Base-by-base conservation (phyloP, 2,797 vertebrate species). In the Podarcis siculus region DNA sequence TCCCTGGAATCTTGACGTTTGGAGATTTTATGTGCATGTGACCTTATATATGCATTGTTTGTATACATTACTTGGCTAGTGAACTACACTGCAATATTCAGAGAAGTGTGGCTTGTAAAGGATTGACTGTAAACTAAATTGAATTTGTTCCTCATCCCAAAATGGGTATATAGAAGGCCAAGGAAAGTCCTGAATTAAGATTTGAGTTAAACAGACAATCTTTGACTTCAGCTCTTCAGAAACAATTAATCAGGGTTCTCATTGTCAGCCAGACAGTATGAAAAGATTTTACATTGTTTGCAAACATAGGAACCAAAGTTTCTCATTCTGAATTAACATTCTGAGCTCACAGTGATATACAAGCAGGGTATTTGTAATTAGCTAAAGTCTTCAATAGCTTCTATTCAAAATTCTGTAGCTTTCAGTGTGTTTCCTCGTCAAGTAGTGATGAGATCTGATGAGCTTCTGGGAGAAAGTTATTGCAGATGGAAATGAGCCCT, bases 281-380 rank as follows among this genome's bases (percentile, higher is more conserved):
- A 55, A 39, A 12, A 32, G 17, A 69, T 82, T 85, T 87, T 78
- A 55, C 77, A 55, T 55, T 49, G 72, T 87, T 69, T 84, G 45
- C 32, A 82, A 69, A 69, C 81, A 78, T 5, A 32, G 66, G 49
- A 27, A 61, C 42, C 2, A 37, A 61, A 49, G 37, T 32, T 72
- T 9, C 78, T 58, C 72, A 37, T 12, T 23, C n/a, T 27, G 10
- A 67, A 35, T 88, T 69, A 83, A 78, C 37, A 88, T 69, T 77
- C n/a, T 55, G 39, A 67, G 25, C 17, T 77, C 39, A 13, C 5
- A 76, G 61, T 27, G 13, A n/a, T 1, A 15, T 5, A 17, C 19
- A 69, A 79, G 13, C n/a, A 72, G 32, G 27, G 45, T 84, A 55
- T 78, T 55, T 72, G 37, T 73, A 89, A 84, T 89, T 89, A 73